phyloP scores from a whole-genome alignment of 2,113 vertebrate species.

The Corydoras sp. region DNA sequence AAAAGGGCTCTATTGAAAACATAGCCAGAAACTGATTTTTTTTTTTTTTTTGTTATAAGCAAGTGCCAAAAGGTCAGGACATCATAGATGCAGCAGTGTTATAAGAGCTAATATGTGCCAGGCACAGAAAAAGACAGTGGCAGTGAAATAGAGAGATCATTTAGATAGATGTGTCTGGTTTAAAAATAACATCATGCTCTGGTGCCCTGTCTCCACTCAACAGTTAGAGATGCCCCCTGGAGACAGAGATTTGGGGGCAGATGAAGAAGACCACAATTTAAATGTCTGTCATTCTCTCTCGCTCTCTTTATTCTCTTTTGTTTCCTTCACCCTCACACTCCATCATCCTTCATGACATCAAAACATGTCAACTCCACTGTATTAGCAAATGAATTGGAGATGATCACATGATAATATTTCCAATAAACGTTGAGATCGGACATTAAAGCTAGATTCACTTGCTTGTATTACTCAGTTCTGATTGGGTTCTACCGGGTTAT shows the following conservation, averaged over 20 bases:
- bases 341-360: too few species aligned
- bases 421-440: too few species aligned
- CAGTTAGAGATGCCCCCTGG: conserved; percentile 1
- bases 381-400: too few species aligned
- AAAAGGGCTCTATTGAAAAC: conserved; percentile 10
- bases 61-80: not conserved
- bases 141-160: conserved; percentile 15
- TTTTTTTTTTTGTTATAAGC: too few species aligned
- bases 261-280: conserved; percentile 16
- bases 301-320: too few species aligned
- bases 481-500: too few species aligned
- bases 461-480: too few species aligned
- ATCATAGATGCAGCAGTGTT: not conserved
- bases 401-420: too few species aligned
- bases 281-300: not conserved
- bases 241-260: conserved; percentile 19
- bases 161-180: conserved; percentile 21
- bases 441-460: too few species aligned
- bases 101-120: conserved; percentile 16
- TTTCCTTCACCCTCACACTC: too few species aligned
- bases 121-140: conserved; percentile 8
- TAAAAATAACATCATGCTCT: conserved; percentile 24
- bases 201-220: conserved; percentile 11
- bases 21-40: not conserved
- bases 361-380: too few species aligned